A percentile compares a stretch with the other conserved stretches of the same genome.
Conservation (phyloP, 1,140 invertebrate genomes). For the Drosophila obscura region DNA sequence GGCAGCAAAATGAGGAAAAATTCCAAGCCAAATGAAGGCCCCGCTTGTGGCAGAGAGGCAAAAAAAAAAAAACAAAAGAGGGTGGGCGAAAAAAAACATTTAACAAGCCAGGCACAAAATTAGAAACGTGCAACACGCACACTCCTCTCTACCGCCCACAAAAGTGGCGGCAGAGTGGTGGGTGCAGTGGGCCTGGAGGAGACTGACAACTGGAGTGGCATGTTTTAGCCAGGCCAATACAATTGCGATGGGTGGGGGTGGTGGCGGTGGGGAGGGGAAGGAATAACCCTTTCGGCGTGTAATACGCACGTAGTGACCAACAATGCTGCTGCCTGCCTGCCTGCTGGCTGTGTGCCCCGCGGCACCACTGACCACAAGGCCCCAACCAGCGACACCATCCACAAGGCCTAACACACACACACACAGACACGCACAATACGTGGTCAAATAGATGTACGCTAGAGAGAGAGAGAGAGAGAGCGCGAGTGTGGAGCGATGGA, state of each 20-base stretch:
- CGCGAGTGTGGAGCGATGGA: too few relatives aligned
- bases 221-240: slow-evolving; percentile 68
- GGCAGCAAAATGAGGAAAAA: slow-evolving; percentile 47
- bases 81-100: slow-evolving; percentile 32
- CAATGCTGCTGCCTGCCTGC: slow-evolving; percentile 2
- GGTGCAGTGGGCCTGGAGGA: background rate
- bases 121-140: slow-evolving; percentile 69
- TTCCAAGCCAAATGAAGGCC: slow-evolving; percentile 59
- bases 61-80: too few relatives aligned
- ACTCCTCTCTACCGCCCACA: slow-evolving; percentile 20
- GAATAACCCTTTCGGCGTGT: slow-evolving; percentile 71
- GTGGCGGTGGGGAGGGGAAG: too few relatives aligned
- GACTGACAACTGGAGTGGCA: slow-evolving; percentile 55
- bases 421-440: slow-evolving; percentile 59
- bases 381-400: background rate
- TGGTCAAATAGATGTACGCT: slow-evolving; percentile 77
- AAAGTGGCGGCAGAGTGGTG: slow-evolving; percentile 6
- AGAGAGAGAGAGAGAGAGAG: slow-evolving; percentile 16
- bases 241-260: slow-evolving; percentile 49
- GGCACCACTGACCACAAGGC: slow-evolving; percentile 9
- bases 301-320: slow-evolving; percentile 67
- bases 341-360: background rate
- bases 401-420: background rate
- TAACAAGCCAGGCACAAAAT: slow-evolving; percentile 77
- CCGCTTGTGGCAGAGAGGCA: slow-evolving; percentile 33